Conservation (phyloP, 2,797 vertebrate genomes). For the Allobates femoralis region DNA sequence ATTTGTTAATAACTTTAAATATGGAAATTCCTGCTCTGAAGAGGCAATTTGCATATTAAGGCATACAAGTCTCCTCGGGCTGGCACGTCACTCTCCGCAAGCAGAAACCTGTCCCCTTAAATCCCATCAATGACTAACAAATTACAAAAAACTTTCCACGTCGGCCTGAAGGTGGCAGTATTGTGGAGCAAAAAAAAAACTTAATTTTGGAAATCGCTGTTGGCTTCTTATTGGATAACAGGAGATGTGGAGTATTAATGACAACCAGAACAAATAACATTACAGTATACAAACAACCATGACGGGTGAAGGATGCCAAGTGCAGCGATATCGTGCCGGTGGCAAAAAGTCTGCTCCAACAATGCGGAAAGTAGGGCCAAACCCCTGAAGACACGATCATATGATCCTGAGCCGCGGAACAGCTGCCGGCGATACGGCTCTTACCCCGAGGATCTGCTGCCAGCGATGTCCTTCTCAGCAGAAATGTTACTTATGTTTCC, state of each 20-base stretch:
- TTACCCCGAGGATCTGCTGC: background rate
- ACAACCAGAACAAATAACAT: background rate
- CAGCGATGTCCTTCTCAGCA: too few species aligned
- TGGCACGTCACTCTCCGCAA: too few species aligned
- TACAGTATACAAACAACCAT: background rate
- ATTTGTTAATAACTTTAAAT: background rate
- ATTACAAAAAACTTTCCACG: background rate
- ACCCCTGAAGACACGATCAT: too few species aligned
- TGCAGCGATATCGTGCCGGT: background rate
- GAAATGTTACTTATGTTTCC: too few species aligned
- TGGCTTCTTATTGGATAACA: background rate
- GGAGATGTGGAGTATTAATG: background rate
- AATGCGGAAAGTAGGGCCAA: background rate
- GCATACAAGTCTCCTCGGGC: too few species aligned
- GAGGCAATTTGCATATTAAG: too few species aligned
- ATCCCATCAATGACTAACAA: too few species aligned
- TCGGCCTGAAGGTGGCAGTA: conserved; percentile 13
- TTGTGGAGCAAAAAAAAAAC: conserved; percentile 4
- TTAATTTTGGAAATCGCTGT: background rate
- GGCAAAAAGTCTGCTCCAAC: too few species aligned
- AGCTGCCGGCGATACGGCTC: background rate
- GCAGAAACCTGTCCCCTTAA: too few species aligned
- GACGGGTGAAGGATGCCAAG: background rate
- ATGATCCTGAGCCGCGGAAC: background rate
- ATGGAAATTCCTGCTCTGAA: too few species aligned